These are phyloP conservation scores for Apamea sordens DNA, from an alignment of 2,888 invertebrate genomes.

Conservation along the genomic window DNA sequence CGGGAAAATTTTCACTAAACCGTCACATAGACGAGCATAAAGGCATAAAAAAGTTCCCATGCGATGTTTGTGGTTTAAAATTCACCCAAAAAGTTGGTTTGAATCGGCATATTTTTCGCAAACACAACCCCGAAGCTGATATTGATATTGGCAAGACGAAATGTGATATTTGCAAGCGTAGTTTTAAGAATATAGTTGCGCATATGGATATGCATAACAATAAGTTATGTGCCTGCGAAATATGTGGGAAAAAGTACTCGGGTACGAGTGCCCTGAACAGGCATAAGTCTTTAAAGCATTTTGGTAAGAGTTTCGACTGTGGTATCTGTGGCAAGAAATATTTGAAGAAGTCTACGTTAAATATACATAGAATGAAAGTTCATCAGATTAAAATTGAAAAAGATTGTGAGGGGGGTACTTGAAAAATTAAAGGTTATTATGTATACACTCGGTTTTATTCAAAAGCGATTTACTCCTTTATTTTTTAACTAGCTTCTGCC, in stretches of 20 bases:
- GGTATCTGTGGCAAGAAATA: conserved; percentile 51
- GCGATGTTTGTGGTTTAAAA: conserved; percentile 27
- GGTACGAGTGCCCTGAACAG: conserved; percentile 45
- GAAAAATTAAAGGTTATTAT: not conserved
- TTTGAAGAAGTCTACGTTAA: conserved; percentile 37
- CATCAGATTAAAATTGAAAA: conserved; percentile 56
- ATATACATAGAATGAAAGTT: conserved; percentile 42
- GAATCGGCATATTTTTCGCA: conserved; percentile 29
- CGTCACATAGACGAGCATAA: conserved; percentile 49
- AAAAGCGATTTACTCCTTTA: too few relatives aligned
- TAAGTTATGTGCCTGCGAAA: conserved; percentile 29
- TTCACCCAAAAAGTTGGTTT: conserved; percentile 44
- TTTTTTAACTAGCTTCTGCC: too few relatives aligned
- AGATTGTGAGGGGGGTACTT: not conserved
- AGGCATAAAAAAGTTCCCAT: conserved; percentile 22
- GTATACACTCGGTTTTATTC: too few relatives aligned
- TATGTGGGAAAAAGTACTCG: conserved; percentile 40
- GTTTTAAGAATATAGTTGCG: conserved; percentile 24
- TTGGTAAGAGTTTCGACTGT: conserved; percentile 40
- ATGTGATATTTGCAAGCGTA: conserved; percentile 53
- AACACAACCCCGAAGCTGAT: conserved; percentile 21
- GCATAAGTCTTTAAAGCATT: conserved; percentile 54
- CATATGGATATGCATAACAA: conserved; percentile 44
- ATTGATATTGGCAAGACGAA: conserved; percentile 27
- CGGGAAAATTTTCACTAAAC: conserved; percentile 10